These are phyloP conservation scores for Brotula barbata DNA, from an alignment of 2,797 vertebrate species.

Conservation along the genomic window DNA sequence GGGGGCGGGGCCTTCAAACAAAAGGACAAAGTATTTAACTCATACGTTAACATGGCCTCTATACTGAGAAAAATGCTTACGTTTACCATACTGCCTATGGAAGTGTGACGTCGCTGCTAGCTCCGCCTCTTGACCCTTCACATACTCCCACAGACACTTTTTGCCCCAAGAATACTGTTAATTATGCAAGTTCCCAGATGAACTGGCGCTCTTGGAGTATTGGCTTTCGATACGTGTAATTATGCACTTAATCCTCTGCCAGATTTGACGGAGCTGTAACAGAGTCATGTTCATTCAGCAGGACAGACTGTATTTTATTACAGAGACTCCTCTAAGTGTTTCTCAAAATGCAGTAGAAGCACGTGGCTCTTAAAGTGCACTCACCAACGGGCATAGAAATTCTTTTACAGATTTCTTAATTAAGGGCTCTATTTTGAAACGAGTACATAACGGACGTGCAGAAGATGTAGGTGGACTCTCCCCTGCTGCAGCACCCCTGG, in stretches of 20 bases:
- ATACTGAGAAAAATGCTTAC: constrained; percentile 19
- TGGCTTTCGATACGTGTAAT: neutral
- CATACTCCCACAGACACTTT: constrained; percentile 35
- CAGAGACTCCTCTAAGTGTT: no score
- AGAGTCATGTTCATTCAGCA: neutral
- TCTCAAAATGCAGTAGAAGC: no score
- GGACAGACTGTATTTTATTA: neutral
- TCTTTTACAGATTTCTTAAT: no score
- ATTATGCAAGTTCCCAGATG: constrained; percentile 45
- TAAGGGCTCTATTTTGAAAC: no score
- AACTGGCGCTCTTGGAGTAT: constrained; percentile 14
- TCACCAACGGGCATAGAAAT: no score
- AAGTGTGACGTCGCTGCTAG: constrained; percentile 47
- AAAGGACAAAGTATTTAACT: constrained; percentile 35
- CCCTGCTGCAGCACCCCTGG: no score
- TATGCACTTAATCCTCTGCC: neutral
- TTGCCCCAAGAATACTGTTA: constrained; percentile 28
- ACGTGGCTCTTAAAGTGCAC: no score
- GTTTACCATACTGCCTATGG: constrained; percentile 13
- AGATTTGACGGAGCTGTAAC: neutral
- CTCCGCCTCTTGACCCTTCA: constrained; percentile 45
- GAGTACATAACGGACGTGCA: no score
- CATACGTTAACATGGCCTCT: neutral
- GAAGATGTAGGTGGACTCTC: no score
- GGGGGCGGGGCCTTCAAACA: constrained; percentile 13